A percentile compares a stretch with the other conserved stretches of the same genome.
phyloP scores from a whole-genome alignment of 2,113 vertebrate species.

The Nycticebus coucang region DNA sequence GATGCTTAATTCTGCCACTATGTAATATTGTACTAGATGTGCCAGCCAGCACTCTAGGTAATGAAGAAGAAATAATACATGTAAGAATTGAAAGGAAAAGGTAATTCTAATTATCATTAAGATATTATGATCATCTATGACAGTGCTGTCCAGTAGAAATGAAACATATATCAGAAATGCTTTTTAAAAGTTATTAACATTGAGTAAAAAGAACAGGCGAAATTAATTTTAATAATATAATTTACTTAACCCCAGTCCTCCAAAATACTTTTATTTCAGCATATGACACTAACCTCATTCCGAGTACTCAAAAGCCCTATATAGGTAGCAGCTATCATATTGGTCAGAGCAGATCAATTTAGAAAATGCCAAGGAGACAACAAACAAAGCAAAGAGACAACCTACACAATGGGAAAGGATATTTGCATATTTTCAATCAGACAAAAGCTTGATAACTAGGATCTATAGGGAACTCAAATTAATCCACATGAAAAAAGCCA shows the following conservation, averaged over 20 bases:
- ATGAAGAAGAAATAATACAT: background rate
- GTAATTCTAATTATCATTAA: background rate
- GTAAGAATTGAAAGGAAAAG: background rate
- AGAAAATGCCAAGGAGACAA: too few relatives aligned
- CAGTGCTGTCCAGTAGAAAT: background rate
- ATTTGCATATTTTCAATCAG: too few relatives aligned
- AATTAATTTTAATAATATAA: background rate
- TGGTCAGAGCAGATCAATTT: background rate
- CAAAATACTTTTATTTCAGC: background rate
- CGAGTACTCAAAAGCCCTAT: background rate
- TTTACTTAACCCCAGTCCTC: background rate
- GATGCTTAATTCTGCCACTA: background rate
- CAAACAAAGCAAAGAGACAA: too few relatives aligned
- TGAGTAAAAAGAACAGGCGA: background rate
- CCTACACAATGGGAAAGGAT: too few relatives aligned
- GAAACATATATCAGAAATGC: background rate
- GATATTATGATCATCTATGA: background rate
- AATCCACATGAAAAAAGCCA: too few relatives aligned
- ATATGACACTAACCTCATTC: background rate
- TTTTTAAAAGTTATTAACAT: background rate
- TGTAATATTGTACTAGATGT: background rate
- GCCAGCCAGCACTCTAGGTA: background rate
- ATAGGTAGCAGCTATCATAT: background rate
- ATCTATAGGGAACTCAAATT: too few relatives aligned
- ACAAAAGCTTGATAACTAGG: too few relatives aligned